Evolutionary conservation across 2,113 vertebrate genomes (phyloP), one percentile per base, ranked within the genome.

Genomic region (Talpa occidentalis): DNA sequence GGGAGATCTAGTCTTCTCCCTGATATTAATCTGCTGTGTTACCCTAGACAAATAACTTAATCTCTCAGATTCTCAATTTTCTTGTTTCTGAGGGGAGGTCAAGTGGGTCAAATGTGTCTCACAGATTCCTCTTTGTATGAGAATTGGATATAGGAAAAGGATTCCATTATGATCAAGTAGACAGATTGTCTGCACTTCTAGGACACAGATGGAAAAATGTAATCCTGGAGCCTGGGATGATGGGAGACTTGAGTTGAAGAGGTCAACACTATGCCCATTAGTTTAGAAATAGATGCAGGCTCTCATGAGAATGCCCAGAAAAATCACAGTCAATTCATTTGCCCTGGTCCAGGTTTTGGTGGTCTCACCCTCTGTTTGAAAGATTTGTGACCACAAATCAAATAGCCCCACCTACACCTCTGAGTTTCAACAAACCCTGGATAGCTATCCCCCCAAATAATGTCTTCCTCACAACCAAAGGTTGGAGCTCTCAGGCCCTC

Each of bases 181-280:
- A 42, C 9, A 3, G 24, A 59, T 19, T n/a, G 30, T 37, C 19
- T 72, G 30, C 28, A 44, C 10, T 30, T 69, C 19, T 35, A 14
- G 42, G 47, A 12, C 0, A 35, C 26, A 2, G 6, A 5, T 11
- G 12, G 6, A 9, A 12, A 10, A 32, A 4, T 10, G 15, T 17
- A 2, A 30, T 15, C 21, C 76, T 40, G 12, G 17, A 19, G 10
- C 37, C 9, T 10, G 60, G 2, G 3, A 59, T 2, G 8, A 3
- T 5, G 4, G 26, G 28, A 60, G 9, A 35, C 9, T 28, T 10
- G 16, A 66, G 4, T 24, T 1, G 35, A 54, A 44, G 19, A 10
- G 21, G 6, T 22, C 15, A 44, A 40, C 56, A 15, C 37, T 12
- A 0, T 40, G 59, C 37, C 69, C 56, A 2, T 1, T 3, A 21